Evolutionary conservation across 2,797 vertebrate genomes (phyloP).

Genomic region (Linurgus olivaceus): DNA sequence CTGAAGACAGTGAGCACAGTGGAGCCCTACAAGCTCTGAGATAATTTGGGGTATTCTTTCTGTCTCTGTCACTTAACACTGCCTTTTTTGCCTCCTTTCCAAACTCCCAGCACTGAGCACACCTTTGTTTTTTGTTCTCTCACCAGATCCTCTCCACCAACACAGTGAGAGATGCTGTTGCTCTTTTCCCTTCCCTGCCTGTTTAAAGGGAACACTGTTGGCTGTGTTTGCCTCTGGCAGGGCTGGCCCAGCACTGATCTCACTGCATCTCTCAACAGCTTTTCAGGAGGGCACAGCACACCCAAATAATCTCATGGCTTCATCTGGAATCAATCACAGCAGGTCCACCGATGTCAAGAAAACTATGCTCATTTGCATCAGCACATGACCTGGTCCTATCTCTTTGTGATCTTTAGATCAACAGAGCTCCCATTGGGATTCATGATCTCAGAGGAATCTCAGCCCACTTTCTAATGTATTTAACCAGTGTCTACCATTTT

Average conservation of each 20-base stretch:
- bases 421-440: not conserved
- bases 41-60: not conserved
- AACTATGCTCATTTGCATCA: constrained; percentile 61
- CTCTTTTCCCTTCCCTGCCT: not conserved
- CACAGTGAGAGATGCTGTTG: not conserved
- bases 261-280: constrained; percentile 38
- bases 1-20: not conserved
- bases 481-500: not conserved
- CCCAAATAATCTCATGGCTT: constrained; percentile 8
- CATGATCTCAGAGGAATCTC: not conserved
- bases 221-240: not conserved
- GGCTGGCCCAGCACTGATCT: not conserved
- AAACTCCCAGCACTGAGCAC: not conserved
- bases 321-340: constrained; percentile 62
- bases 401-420: constrained; percentile 31
- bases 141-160: not conserved
- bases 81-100: not conserved
- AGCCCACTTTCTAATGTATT: not conserved
- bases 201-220: not conserved
- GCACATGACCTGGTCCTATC: constrained; percentile 23
- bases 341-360: constrained; percentile 41
- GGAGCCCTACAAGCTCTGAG: not conserved
- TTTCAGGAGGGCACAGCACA: constrained; percentile 12
- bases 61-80: not conserved
- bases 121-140: not conserved